Evolutionary conservation across 1,140 invertebrate genomes (phyloP).

Genomic region (Pseudachorutes palmiensis): DNA sequence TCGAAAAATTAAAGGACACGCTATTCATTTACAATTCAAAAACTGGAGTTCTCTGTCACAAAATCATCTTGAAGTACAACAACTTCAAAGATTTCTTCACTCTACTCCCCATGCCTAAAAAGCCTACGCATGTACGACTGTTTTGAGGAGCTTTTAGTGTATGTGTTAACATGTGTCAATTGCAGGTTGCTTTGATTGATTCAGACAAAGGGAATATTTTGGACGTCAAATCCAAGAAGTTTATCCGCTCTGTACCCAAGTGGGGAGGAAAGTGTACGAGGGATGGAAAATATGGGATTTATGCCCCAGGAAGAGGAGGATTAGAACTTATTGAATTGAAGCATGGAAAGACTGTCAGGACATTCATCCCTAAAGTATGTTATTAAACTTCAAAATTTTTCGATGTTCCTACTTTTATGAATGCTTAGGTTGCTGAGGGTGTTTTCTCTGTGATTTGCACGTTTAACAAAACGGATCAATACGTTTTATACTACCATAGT

Average conservation of each 20-base stretch:
- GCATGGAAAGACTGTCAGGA: slow-evolving; percentile 65
- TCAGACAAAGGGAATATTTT: slow-evolving; percentile 80
- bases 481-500: slow-evolving; percentile 94
- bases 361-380: slow-evolving; percentile 68
- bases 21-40: slow-evolving; percentile 74
- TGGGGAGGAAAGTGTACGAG: slow-evolving; percentile 74
- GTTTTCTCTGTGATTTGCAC: slow-evolving; percentile 90
- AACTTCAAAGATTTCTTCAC: slow-evolving; percentile 43
- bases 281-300: slow-evolving; percentile 84
- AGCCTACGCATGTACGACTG: too few relatives aligned
- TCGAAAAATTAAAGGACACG: slow-evolving; percentile 76
- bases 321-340: slow-evolving; percentile 81
- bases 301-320: slow-evolving; percentile 85
- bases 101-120: slow-evolving; percentile 29
- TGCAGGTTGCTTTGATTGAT: slow-evolving; percentile 75
- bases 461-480: slow-evolving; percentile 84
- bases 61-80: slow-evolving; percentile 59
- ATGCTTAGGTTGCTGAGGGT: slow-evolving; percentile 71
- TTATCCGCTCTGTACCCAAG: slow-evolving; percentile 65
- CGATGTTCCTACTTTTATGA: not conserved
- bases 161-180: not conserved
- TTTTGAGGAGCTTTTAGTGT: slow-evolving; percentile 39
- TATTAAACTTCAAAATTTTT: not conserved
- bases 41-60: slow-evolving; percentile 69
- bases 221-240: slow-evolving; percentile 70